phyloP scores from a whole-genome alignment of 2,797 vertebrate genomes.

The Lepus oiostolus region DNA sequence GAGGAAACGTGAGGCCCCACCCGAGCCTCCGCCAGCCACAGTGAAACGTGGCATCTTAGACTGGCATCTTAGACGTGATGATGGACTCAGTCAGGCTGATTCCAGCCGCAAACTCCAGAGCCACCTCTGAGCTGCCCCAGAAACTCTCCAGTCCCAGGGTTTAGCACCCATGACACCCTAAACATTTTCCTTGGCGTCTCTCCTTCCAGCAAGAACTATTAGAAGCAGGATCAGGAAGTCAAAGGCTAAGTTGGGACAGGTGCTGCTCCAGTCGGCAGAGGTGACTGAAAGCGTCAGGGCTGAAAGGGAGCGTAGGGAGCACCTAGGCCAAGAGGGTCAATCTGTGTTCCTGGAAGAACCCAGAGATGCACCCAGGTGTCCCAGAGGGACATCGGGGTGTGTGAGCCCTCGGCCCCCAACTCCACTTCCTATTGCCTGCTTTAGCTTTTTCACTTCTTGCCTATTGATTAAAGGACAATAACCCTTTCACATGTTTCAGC shows the following conservation, averaged over 20 bases:
- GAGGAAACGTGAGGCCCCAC: constrained; percentile 2
- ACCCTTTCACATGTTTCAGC: background rate
- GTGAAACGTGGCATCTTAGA: constrained; percentile 72
- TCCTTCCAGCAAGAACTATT: background rate
- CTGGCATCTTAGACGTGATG: constrained; percentile 51
- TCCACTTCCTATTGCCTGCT: background rate
- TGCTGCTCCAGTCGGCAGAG: background rate
- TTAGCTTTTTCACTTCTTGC: background rate
- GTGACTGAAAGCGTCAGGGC: background rate
- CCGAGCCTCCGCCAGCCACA: background rate
- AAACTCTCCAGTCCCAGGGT: background rate
- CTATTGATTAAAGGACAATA: background rate
- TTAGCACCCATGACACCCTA: background rate
- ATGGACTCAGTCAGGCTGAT: background rate
- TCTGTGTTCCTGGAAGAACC: background rate
- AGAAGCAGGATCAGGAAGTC: constrained; percentile 5
- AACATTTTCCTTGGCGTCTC: background rate
- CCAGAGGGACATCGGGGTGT: background rate
- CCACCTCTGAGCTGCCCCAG: background rate
- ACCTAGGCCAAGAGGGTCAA: background rate
- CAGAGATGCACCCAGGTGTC: background rate
- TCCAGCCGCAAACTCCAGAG: background rate
- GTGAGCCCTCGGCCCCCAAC: background rate
- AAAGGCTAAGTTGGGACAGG: background rate
- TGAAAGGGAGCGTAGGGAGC: background rate